phyloP scores from a whole-genome alignment of 2,888 invertebrate species.

The Clivina fossor region DNA sequence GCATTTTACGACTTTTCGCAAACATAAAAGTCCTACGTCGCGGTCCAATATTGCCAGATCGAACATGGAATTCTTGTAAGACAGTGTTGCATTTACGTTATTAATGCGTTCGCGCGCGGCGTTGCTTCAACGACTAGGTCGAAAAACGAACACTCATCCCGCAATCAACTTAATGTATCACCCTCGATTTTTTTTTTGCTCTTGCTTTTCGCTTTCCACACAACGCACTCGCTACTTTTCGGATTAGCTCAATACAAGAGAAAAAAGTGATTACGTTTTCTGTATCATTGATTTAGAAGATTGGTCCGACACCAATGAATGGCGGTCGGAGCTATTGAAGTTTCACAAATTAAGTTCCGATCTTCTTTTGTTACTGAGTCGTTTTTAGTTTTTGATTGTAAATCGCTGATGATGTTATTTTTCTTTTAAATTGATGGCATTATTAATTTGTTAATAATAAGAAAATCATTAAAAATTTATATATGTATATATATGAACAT shows the following conservation, averaged over 20 bases:
- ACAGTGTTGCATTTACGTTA: conserved; percentile 22
- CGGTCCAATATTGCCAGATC: too few relatives aligned
- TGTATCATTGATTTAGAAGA: conserved; percentile 28
- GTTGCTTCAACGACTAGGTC: too few relatives aligned
- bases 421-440: too few relatives aligned
- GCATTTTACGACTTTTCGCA: too few relatives aligned
- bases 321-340: conserved; percentile 1
- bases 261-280: conserved; percentile 29
- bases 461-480: too few relatives aligned
- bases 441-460: too few relatives aligned
- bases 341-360: conserved; percentile 8
- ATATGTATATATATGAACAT: too few relatives aligned
- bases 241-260: conserved; percentile 29
- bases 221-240: conserved; percentile 14
- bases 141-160: conserved; percentile 17
- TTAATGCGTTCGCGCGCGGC: conserved; percentile 21
- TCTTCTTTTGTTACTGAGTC: background rate
- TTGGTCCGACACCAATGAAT: conserved; percentile 23
- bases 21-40: too few relatives aligned
- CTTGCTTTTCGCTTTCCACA: too few relatives aligned
- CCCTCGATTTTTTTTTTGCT: conserved; percentile 29
- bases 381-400: too few relatives aligned
- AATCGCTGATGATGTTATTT: too few relatives aligned
- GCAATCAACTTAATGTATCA: conserved; percentile 28
- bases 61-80: too few relatives aligned